Evolutionary conservation across 92 coral and sea anemone species (phyloP).

Genomic region (Porites cylindrica): DNA sequence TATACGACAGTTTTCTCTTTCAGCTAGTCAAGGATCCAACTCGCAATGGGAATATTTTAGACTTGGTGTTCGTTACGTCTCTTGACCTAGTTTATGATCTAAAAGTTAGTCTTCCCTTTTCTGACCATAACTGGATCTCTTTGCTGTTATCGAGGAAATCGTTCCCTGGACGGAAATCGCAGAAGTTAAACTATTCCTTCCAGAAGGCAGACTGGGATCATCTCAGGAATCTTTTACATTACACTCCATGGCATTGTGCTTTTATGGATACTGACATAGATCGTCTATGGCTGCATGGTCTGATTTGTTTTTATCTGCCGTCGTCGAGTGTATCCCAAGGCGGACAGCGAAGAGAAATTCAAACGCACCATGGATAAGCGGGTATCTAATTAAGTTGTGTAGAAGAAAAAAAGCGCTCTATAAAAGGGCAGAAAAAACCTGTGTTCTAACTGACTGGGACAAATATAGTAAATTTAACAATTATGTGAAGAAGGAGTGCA

Average conservation of each 20-base stretch:
- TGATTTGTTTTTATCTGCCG: too few species aligned
- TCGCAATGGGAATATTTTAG: constrained; percentile 45
- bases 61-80: too few species aligned
- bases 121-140: too few species aligned
- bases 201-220: neutral
- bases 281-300: constrained; percentile 10
- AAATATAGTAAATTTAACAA: neutral
- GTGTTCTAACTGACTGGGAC: neutral
- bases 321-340: constrained; percentile 8
- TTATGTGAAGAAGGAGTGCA: constrained; percentile 14
- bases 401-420: constrained; percentile 11
- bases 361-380: too few species aligned
- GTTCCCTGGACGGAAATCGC: too few species aligned
- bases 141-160: too few species aligned
- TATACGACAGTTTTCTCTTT: constrained; percentile 5
- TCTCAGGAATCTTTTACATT: neutral
- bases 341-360: neutral
- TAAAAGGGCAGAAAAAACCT: constrained; percentile 15
- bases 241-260: constrained; percentile 32
- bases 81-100: constrained; percentile 24
- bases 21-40: too few species aligned
- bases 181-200: constrained; percentile 3
- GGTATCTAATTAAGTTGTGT: neutral
- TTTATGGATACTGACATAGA: neutral
- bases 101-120: too few species aligned